Evolutionary conservation across 2,797 vertebrate species (phyloP), one percentile per base, ranked within the genome.

Genomic region (Mus minutoides): DNA sequence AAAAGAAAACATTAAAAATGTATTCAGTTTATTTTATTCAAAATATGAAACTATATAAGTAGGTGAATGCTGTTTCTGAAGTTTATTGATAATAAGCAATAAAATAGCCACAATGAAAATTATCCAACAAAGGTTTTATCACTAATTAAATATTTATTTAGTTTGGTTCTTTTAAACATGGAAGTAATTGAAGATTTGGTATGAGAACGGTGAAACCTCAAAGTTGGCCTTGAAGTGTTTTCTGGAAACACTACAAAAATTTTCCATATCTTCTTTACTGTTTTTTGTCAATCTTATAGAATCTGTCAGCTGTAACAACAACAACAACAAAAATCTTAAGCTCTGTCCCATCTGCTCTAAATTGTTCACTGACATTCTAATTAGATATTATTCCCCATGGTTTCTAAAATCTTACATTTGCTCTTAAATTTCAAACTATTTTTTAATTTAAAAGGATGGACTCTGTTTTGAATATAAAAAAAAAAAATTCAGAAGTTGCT

Each of bases 251-350:
- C 13, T 91, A 95, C 94, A 90, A 91, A 0, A 0, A 91, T 85
- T 98, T 97, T 97, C 94, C 77, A 58, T 92, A 90, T 92, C 84
- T 95, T 96, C 83, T 98, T 94, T 97, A 0, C 94, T 96, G 94
- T 97, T 95, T 93, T 96, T 94, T 96, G 95, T 97, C 97, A 97
- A 58, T 96, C 84, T 85, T 97, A 67, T 21, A 69, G 76, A 92
- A 60, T 89, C 76, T 91, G 64, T 88, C 69, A 83, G 60, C 46
- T 69, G 21, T 3, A 58, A 73, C 56, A 49, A 49, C n/a, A n/a
- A n/a, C n/a, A n/a, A n/a, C n/a, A n/a, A n/a, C n/a, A 91, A 64
- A 62, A 89, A 92, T 40, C 56, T 58, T 85, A 87, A 95, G 90
- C 14, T 83, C 64, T n/a, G 80, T 88, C 52, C 92, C 43, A 84